Evolutionary conservation across 2,113 vertebrate species (phyloP), one percentile per base, ranked within the genome.

Genomic region (Sialia sialis): DNA sequence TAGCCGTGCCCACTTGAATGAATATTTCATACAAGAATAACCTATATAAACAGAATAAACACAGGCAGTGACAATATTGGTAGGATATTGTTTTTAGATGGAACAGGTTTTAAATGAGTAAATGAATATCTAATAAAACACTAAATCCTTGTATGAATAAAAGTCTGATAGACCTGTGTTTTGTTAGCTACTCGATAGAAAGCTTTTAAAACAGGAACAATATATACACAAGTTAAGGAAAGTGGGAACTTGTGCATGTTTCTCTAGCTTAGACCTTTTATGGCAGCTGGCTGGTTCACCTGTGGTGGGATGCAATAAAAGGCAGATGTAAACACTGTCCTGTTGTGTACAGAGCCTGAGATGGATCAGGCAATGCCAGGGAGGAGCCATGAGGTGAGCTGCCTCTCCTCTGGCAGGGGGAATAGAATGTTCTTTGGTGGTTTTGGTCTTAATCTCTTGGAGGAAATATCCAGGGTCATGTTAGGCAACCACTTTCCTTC

Each of bases 11-110:
- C 85, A 92, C 88, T 92, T 95, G 78, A 96, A 95, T 96, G 63
- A 97, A 94, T 95, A 92, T 97, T 96, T 97, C 83, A 94, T 96
- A 88, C 62, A 91, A 84, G 87, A 96, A 95, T 89, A 96, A 84
- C 88, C 87, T 87, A 90, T 96, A 95, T 87, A 91, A 96, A 94
- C 39, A 62, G 56, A 92, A 95, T 84, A 94, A 89, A 73, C 0
- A 22, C 81, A 89, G 38, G 55, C 55, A 82, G 56, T 0, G 1
- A 84, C 0, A 1, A 62, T 96, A 96, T 91, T 84, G 66, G 75
- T 95, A 64, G 20, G 78, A 56, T 97, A 95, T 74, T 9, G 18
- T 39, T 94, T 96, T 95, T 82, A 89, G 83, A 83, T 63, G 51
- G 66, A 84, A 90, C 30, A 78, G n/a, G n/a, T 94, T 94, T 89